phyloP scores from a whole-genome alignment of 2,888 invertebrate species.

The Sussaba pulchella region DNA sequence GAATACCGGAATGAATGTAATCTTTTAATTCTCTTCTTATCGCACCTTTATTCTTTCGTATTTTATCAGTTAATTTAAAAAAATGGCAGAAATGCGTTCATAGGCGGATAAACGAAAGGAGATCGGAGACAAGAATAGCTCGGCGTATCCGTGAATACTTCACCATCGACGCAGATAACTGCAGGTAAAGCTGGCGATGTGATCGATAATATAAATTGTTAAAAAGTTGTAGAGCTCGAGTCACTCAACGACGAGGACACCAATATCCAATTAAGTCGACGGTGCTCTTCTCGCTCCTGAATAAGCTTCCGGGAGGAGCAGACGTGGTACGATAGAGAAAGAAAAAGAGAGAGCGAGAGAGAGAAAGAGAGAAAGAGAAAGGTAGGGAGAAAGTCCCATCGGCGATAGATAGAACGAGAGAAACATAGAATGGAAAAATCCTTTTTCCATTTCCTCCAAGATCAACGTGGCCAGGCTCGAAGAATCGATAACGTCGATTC shows the following conservation, averaged over 20 bases:
- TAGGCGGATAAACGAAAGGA: background rate
- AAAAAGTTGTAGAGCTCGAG: conserved; percentile 36
- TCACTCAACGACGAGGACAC: conserved; percentile 60
- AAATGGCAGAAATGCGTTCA: background rate
- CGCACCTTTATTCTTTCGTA: too few relatives aligned
- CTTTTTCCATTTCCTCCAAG: conserved; percentile 43
- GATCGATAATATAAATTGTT: conserved; percentile 52
- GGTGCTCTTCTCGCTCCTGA: conserved; percentile 45
- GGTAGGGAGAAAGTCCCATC: conserved; percentile 15
- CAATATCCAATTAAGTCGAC: conserved; percentile 62
- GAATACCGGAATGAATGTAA: too few relatives aligned
- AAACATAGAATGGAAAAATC: background rate
- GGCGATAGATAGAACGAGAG: background rate
- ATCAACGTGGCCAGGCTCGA: conserved; percentile 39
- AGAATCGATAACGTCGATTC: conserved; percentile 61
- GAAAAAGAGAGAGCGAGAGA: background rate
- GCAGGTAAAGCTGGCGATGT: conserved; percentile 28
- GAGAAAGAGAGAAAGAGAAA: conserved; percentile 10
- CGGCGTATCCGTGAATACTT: background rate
- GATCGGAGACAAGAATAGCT: background rate
- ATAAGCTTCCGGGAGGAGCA: conserved; percentile 41
- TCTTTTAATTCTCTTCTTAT: too few relatives aligned
- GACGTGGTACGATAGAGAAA: conserved; percentile 11
- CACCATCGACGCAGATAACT: conserved; percentile 14
- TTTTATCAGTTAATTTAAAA: too few relatives aligned